Percentiles rank a stretch among this genome's conserved stretches.
phyloP scores from a whole-genome alignment of 92 coral and sea anemone species.

The Siderastrea siderea region DNA sequence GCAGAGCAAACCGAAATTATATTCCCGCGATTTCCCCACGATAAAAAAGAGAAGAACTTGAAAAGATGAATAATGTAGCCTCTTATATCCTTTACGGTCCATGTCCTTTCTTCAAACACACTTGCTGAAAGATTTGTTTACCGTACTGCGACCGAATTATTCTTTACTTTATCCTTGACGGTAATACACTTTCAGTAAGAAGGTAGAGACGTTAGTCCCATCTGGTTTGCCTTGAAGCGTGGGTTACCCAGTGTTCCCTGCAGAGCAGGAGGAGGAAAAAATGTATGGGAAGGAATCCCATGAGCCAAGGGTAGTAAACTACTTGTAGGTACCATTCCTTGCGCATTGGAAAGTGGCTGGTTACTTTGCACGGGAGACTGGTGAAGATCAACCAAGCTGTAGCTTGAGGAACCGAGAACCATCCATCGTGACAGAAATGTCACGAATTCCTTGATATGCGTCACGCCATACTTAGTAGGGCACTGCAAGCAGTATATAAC shows the following conservation, averaged over 20 bases:
- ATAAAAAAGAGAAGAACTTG: too few relatives aligned
- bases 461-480: constrained; percentile 93
- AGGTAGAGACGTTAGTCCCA: not conserved
- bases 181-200: too few relatives aligned
- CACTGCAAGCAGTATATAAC: constrained; percentile 79
- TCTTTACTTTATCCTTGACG: too few relatives aligned
- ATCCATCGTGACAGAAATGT: constrained; percentile 65
- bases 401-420: constrained; percentile 57
- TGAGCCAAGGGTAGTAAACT: constrained; percentile 20
- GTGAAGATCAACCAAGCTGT: constrained; percentile 60
- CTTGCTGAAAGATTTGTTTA: not conserved
- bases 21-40: too few relatives aligned
- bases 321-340: constrained; percentile 8
- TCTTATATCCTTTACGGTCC: not conserved
- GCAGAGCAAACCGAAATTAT: too few relatives aligned
- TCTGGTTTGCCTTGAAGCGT: constrained; percentile 40
- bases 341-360: constrained; percentile 40
- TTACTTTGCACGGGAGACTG: constrained; percentile 12
- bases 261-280: constrained; percentile 29
- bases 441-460: constrained; percentile 67
- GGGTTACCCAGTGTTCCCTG: constrained; percentile 41
- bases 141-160: too few relatives aligned
- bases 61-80: too few relatives aligned
- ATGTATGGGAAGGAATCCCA: constrained; percentile 30
- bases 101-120: not conserved